Evolutionary conservation across 30 jellyfish, hydroid and myxozoan genomes (phyloP), one percentile per base, ranked within the genome.

Genomic region (Cassiopea andromeda): DNA sequence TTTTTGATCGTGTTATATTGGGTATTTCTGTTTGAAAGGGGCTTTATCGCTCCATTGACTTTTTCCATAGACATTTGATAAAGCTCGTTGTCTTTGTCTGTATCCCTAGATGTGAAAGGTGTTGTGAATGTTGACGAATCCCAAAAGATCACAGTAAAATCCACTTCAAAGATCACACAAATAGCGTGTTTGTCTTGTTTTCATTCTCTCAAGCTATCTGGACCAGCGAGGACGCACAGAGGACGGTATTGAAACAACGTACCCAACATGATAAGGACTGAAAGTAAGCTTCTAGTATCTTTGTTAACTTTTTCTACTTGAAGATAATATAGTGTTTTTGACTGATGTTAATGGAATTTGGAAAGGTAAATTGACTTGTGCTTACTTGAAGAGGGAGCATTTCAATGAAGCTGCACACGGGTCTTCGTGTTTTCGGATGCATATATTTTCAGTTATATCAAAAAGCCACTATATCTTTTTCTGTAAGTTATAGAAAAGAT

Each of bases 1-100:
- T 69, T 60, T 54, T 45, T 81, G 67, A 81, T 69, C 80, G 80
- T 49, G 69, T 60, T 81, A 81, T 81, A 81, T 81, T 81, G 90
- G 46, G 90, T 82, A 81, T 81, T 81, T 81, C 80, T 68, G 12
- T 48, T 81, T 81, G 73, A 81, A 81, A 81, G 90, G 44, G n/a
- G 90, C 68, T 68, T 81, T 70, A 77, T 77, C 82, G 90, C 80
- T 66, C 80, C 82, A 75, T 67, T 67, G 90, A 46, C 44, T 67
- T 69, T 44, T 67, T 44, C 38, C 49, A 59, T 19, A 59, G 71
- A 48, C 72, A 38, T 14, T 54, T 77, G n/a, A 48, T 61, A 54
- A 27, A 48, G 48, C 18, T 77, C 47, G 48, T 77, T 77, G 86
- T 17, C 27, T 77, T 77, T 77, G 86, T 77, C 86, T 77, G 86